These are phyloP conservation scores for Spinibarbus caldwelli DNA, from an alignment of 2,797 vertebrate genomes.

Conservation along the genomic window DNA sequence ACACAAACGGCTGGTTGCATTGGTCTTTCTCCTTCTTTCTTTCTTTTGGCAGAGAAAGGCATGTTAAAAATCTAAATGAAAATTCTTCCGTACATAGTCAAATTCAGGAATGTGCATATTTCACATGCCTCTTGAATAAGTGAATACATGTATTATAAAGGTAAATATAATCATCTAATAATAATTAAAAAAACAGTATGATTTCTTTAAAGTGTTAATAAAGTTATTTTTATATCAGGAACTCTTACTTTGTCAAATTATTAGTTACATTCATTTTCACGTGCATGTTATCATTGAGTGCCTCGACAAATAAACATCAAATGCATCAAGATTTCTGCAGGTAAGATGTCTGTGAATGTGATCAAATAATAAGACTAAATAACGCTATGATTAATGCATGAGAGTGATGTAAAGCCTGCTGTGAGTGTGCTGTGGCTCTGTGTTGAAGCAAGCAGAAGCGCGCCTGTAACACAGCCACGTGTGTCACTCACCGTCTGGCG, in stretches of 20 bases:
- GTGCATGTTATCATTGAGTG: constrained; percentile 7
- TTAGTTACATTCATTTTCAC: constrained; percentile 41
- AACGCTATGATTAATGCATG: neutral
- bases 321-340: constrained; percentile 60
- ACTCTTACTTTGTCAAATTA: constrained; percentile 70
- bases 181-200: constrained; percentile 59
- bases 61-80: constrained; percentile 27
- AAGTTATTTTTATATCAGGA: constrained; percentile 93
- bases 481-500: constrained; percentile 91
- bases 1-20: constrained; percentile 67
- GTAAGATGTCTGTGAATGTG: constrained; percentile 66
- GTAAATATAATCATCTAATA: constrained; percentile 58
- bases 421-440: constrained; percentile 42
- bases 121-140: constrained; percentile 56
- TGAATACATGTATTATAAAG: constrained; percentile 62
- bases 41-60: constrained; percentile 72
- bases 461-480: constrained; percentile 93
- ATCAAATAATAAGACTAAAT: neutral
- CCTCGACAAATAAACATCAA: constrained; percentile 45
- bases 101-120: constrained; percentile 51
- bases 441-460: constrained; percentile 88
- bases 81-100: neutral
- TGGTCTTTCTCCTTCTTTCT: constrained; percentile 48
- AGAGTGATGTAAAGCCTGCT: neutral
- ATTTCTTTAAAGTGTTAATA: constrained; percentile 82